Conservation (phyloP, 2,797 vertebrate genomes). For the Arvicola amphibius region DNA sequence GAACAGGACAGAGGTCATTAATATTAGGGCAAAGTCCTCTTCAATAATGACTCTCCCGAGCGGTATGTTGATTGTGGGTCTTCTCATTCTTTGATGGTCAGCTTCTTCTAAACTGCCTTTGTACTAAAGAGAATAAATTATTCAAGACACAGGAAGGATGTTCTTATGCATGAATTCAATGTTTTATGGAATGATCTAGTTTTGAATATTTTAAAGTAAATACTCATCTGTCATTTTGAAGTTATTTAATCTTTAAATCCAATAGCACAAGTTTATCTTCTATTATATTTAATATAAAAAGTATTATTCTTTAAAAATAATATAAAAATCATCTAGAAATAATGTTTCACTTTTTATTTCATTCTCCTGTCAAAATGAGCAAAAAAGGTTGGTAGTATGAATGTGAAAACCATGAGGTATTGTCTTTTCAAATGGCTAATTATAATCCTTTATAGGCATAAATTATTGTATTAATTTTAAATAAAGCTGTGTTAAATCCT, state of each 20-base stretch:
- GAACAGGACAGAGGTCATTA: not conserved
- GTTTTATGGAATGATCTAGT: not conserved
- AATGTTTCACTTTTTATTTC: not conserved
- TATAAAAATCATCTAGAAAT: not conserved
- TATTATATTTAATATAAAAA: not conserved
- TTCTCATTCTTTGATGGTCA: not conserved
- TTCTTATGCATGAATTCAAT: not conserved
- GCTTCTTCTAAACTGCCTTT: not conserved
- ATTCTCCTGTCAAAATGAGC: conserved; percentile 11
- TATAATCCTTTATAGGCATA: not conserved
- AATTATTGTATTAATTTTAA: not conserved
- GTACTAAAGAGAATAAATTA: not conserved
- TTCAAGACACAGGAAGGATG: not conserved
- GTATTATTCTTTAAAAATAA: not conserved
- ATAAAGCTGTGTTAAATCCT: not conserved
- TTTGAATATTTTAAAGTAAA: not conserved
- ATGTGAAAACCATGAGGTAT: not conserved
- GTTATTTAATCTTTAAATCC: not conserved
- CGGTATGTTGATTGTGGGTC: not conserved
- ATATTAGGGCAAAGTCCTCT: not conserved
- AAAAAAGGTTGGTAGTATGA: not conserved
- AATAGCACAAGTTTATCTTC: not conserved
- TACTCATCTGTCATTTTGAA: not conserved
- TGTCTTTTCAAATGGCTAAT: not conserved
- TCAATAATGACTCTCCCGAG: not conserved